A percentile compares a stretch with the other conserved stretches of the same genome.
Evolutionary conservation across 2,113 vertebrate genomes (phyloP).

Genomic region (Hydrochoerus hydrochaeris): DNA sequence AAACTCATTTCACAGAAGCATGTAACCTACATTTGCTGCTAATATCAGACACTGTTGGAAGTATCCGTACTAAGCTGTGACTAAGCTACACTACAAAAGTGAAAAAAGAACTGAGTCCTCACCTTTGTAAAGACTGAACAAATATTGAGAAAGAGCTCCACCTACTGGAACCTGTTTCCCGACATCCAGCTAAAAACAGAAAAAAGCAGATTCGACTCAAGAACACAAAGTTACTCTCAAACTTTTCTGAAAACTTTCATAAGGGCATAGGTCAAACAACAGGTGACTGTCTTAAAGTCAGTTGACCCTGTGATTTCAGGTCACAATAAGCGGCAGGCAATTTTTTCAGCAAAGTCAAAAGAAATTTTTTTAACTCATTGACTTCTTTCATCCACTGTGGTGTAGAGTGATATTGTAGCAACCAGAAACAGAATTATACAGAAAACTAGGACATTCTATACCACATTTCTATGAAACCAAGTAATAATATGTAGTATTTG

Average conservation of each 20-base stretch:
- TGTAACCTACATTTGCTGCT: conserved; percentile 53
- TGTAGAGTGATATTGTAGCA: neutral
- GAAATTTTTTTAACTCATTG: neutral
- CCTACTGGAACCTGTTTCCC: conserved; percentile 78
- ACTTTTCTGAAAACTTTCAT: conserved; percentile 43
- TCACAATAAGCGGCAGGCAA: neutral
- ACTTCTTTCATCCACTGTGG: conserved; percentile 8
- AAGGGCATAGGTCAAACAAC: neutral
- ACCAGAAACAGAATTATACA: neutral
- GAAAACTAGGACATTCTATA: neutral
- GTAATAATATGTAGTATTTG: neutral
- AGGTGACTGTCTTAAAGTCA: neutral
- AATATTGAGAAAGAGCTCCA: conserved; percentile 85
- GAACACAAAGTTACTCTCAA: neutral
- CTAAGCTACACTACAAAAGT: conserved; percentile 39
- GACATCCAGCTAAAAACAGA: neutral
- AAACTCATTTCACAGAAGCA: conserved; percentile 50
- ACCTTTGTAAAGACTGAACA: conserved; percentile 22
- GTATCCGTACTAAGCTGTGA: conserved; percentile 52
- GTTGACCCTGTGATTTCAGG: neutral
- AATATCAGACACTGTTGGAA: conserved; percentile 56
- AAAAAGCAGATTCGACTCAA: neutral
- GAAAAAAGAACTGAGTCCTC: neutral
- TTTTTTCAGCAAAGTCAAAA: conserved; percentile 28
- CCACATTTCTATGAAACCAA: neutral